phyloP scores from a whole-genome alignment of 2,797 vertebrate genomes.

The Halcyon smyrnensis region DNA sequence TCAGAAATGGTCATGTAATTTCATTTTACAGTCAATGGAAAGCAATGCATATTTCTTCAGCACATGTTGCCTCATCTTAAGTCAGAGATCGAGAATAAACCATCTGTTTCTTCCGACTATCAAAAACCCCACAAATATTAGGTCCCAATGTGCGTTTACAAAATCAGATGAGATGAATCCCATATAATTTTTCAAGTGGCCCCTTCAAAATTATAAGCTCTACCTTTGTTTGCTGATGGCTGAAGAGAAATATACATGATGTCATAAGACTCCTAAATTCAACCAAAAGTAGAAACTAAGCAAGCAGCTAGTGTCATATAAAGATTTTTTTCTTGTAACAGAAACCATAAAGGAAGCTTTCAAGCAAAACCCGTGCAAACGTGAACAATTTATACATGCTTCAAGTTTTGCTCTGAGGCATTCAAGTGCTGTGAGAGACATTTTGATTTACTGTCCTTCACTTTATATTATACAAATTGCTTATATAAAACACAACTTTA shows the following conservation, averaged over 20 bases:
- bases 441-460: neutral
- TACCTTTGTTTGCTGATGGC: neutral
- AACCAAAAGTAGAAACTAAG: neutral
- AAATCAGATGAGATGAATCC: neutral
- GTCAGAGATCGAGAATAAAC: neutral
- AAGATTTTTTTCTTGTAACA: neutral
- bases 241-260: neutral
- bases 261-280: neutral
- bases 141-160: neutral
- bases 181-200: neutral
- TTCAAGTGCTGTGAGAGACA: neutral
- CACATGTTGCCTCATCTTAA: neutral
- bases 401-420: neutral
- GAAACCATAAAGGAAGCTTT: neutral
- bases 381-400: neutral
- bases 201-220: neutral
- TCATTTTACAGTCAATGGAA: neutral
- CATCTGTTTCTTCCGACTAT: neutral
- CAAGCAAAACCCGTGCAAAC: neutral
- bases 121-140: conserved; percentile 1
- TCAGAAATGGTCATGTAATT: neutral
- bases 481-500: neutral
- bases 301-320: neutral
- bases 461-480: neutral
- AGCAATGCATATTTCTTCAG: neutral